Percentiles rank a stretch among this genome's conserved stretches.
These are phyloP conservation scores for Lycaon pictus DNA, from an alignment of 2,113 vertebrate species.

Conservation along the genomic window DNA sequence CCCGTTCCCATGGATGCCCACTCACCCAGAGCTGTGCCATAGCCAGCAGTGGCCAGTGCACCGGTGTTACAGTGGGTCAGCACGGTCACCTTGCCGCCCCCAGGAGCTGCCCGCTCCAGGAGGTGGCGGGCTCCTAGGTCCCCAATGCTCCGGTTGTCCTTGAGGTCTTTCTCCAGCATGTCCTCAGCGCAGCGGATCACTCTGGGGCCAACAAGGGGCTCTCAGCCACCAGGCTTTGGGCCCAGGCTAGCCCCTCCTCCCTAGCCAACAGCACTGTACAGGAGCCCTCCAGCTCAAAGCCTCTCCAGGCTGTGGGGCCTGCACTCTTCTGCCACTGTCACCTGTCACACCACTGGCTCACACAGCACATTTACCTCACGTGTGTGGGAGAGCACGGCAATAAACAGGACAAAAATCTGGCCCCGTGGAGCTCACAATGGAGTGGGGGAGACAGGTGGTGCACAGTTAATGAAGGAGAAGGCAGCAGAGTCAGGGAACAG, in stretches of 20 bases:
- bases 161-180: slow-evolving; percentile 93
- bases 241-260: neutral
- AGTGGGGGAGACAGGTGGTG: neutral
- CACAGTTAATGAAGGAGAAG: neutral
- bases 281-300: neutral
- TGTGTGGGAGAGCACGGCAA: neutral
- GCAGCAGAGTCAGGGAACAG: neutral
- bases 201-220: slow-evolving; percentile 81
- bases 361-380: neutral
- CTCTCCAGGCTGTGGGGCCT: neutral
- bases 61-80: slow-evolving; percentile 96
- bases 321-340: neutral
- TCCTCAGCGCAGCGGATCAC: slow-evolving; percentile 91
- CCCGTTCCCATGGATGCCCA: neutral
- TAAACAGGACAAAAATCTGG: neutral
- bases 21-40: slow-evolving; percentile 93
- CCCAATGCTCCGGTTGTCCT: slow-evolving; percentile 92
- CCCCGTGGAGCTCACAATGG: neutral
- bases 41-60: slow-evolving; percentile 93
- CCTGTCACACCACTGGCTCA: neutral
- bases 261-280: fast-evolving
- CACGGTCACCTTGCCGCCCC: slow-evolving; percentile 89
- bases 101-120: slow-evolving; percentile 86
- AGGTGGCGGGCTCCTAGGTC: slow-evolving; percentile 93
- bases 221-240: neutral